Evolutionary conservation across 2,888 invertebrate species (phyloP).

Genomic region (Scelioninae gen. 2): DNA sequence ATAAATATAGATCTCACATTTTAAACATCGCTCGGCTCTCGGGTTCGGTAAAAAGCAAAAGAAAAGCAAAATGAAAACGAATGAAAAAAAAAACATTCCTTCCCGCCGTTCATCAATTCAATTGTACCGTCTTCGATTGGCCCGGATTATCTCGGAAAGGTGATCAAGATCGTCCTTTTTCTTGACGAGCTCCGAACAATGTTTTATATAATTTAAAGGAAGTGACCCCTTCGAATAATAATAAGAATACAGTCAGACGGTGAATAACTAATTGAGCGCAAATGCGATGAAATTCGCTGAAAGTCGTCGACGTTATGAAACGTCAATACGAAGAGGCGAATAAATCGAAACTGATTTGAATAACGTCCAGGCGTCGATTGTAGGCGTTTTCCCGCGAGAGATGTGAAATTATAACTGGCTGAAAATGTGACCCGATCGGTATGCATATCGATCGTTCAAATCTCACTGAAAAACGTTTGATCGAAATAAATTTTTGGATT

Average conservation of each 20-base stretch:
- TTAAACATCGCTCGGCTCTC: constrained; percentile 1
- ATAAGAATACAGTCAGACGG: constrained; percentile 8
- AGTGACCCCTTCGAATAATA: constrained; percentile 29
- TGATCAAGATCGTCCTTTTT: constrained; percentile 30
- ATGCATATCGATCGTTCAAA: too few relatives aligned
- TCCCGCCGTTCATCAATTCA: constrained; percentile 10
- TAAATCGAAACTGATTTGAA: constrained; percentile 27
- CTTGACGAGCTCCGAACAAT: constrained; percentile 15
- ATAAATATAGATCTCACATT: constrained; percentile 31
- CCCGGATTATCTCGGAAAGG: neutral
- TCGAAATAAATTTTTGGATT: too few relatives aligned
- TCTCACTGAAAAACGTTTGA: too few relatives aligned
- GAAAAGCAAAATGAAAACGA: too few relatives aligned
- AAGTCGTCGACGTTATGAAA: constrained; percentile 43
- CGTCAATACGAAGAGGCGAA: constrained; percentile 26
- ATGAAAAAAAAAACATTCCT: constrained; percentile 5
- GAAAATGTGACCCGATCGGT: too few relatives aligned
- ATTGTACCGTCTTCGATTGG: neutral
- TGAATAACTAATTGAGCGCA: constrained; percentile 35
- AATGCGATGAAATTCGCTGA: constrained; percentile 30
- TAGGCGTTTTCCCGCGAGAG: too few relatives aligned
- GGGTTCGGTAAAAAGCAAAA: too few relatives aligned
- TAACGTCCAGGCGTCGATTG: too few relatives aligned
- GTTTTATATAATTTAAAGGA: constrained; percentile 43
- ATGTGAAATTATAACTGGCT: too few relatives aligned